These are phyloP conservation scores for Athalia circularis DNA, from an alignment of 2,888 invertebrate genomes.

Conservation along the genomic window DNA sequence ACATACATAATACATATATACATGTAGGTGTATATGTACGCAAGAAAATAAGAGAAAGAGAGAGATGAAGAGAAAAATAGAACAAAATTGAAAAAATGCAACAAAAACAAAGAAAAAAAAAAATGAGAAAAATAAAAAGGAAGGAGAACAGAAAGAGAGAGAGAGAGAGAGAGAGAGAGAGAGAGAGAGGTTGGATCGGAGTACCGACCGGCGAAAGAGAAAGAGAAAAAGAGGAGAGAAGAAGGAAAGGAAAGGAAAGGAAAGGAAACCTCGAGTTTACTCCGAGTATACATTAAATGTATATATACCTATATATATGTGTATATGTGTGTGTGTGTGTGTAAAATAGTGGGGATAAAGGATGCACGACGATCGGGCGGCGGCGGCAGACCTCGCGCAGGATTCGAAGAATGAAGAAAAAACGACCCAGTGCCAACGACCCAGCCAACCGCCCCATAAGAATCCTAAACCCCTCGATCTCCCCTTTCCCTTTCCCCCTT, in stretches of 20 bases:
- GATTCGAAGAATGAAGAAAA: constrained; percentile 70
- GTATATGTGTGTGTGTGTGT: no score
- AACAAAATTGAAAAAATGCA: constrained; percentile 3
- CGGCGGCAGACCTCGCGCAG: constrained; percentile 60
- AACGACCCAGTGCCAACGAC: constrained; percentile 68
- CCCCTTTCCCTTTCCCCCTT: constrained; percentile 15
- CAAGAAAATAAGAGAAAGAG: not conserved
- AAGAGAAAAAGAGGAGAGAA: constrained; percentile 55
- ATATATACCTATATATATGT: not conserved
- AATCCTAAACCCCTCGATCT: constrained; percentile 20
- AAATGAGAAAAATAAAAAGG: constrained; percentile 19
- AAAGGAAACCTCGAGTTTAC: constrained; percentile 1
- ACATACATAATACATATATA: no score
- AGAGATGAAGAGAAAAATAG: not conserved
- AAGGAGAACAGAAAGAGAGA: no score
- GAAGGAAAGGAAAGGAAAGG: constrained; percentile 48
- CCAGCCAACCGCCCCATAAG: constrained; percentile 54
- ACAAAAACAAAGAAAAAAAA: constrained; percentile 8
- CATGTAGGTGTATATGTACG: constrained; percentile 4
- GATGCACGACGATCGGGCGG: constrained; percentile 47
- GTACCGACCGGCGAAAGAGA: not conserved
- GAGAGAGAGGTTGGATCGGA: no score
- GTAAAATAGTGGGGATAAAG: constrained; percentile 28
- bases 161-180: no score
- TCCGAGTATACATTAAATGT: not conserved